A percentile compares a stretch with the other conserved stretches of the same genome.
Conservation (phyloP, 2,797 vertebrate genomes). For the Cynopterus sphinx region DNA sequence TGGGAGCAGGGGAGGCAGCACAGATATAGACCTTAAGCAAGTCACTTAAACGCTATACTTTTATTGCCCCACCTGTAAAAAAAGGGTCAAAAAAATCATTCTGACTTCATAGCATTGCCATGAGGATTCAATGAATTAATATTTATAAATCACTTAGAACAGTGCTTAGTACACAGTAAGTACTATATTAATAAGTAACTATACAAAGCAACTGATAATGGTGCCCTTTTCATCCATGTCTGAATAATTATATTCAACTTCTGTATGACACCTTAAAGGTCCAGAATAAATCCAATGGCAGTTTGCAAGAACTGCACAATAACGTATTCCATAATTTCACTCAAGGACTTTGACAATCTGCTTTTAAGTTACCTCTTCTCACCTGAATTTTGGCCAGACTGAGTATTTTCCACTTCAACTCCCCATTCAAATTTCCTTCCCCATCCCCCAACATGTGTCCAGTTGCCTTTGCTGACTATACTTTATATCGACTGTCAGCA, state of each 20-base stretch:
- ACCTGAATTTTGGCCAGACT: background rate
- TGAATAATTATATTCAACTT: background rate
- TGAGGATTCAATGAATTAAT: background rate
- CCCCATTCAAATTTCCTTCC: background rate
- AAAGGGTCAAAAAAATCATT: background rate
- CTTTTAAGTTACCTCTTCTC: background rate
- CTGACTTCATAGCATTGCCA: background rate
- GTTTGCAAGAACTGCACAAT: background rate
- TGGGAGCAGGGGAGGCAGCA: background rate
- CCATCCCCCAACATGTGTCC: background rate
- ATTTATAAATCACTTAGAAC: background rate
- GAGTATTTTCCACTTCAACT: background rate
- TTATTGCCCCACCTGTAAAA: background rate
- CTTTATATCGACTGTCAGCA: background rate
- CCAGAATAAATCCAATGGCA: background rate
- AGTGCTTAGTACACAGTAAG: conserved; percentile 1
- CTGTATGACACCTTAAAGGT: background rate
- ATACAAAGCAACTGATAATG: background rate
- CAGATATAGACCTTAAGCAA: background rate
- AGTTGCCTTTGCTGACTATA: background rate
- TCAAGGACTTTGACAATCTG: background rate
- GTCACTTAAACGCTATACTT: background rate
- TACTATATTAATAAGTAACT: background rate
- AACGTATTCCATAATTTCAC: background rate
- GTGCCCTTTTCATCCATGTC: background rate